phyloP scores from a whole-genome alignment of 2,888 invertebrate species.

The Yponomeuta evonymella region DNA sequence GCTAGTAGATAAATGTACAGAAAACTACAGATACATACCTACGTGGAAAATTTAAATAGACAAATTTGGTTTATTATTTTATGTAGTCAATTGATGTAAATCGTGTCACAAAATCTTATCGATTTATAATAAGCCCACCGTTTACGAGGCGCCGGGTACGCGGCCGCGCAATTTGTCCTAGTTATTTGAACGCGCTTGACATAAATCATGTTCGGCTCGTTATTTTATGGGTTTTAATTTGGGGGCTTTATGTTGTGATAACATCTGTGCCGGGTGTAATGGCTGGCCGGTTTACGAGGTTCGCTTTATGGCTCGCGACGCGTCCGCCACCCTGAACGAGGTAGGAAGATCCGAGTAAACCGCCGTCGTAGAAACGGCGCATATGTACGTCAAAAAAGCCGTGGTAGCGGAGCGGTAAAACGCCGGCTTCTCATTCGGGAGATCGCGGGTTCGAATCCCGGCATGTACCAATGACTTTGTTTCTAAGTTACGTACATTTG shows the following conservation, averaged over 20 bases:
- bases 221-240: constrained; percentile 68
- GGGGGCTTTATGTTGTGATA: constrained; percentile 66
- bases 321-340: not conserved
- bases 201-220: constrained; percentile 57
- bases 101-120: not conserved
- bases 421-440: too few species aligned
- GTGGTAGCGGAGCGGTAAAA: too few species aligned
- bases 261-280: constrained; percentile 56
- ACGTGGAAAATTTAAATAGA: too few species aligned
- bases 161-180: constrained; percentile 42
- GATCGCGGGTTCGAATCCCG: too few species aligned
- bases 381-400: not conserved
- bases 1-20: too few species aligned
- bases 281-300: constrained; percentile 49
- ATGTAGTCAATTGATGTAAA: not conserved
- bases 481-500: too few species aligned
- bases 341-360: not conserved
- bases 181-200: constrained; percentile 38
- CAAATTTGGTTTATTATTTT: too few species aligned
- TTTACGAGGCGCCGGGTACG: constrained; percentile 48
- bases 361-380: not conserved
- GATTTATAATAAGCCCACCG: not conserved
- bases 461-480: too few species aligned
- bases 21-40: too few species aligned
- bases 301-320: constrained; percentile 40